phyloP scores from a whole-genome alignment of 1,140 invertebrate genomes.

The Drosophila kepulauana region DNA sequence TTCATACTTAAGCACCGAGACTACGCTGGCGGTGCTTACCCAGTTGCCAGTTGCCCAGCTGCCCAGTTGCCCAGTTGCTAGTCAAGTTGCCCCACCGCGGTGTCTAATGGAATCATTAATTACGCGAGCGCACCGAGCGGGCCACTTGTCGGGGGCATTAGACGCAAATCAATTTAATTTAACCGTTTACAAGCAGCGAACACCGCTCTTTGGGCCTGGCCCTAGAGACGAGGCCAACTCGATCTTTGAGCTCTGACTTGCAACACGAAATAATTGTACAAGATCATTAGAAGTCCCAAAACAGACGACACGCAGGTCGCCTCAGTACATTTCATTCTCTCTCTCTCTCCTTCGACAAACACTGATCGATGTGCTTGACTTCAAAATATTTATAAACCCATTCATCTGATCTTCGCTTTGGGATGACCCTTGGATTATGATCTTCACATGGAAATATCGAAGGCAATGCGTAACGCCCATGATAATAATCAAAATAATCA shows the following conservation, averaged over 20 bases:
- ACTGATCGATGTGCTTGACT: slow-evolving; percentile 67
- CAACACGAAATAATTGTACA: slow-evolving; percentile 68
- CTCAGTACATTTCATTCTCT: neutral
- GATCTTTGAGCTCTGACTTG: slow-evolving; percentile 23
- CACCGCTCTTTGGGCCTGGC: slow-evolving; percentile 49
- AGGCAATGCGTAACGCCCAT: slow-evolving; percentile 26
- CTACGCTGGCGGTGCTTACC: slow-evolving; percentile 51
- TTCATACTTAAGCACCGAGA: slow-evolving; percentile 81
- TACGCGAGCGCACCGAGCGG: slow-evolving; percentile 64
- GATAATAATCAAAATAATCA: slow-evolving; percentile 35
- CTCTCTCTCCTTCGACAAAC: neutral
- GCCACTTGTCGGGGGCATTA: slow-evolving; percentile 81
- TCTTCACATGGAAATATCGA: slow-evolving; percentile 19
- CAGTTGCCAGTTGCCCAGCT: slow-evolving; percentile 1
- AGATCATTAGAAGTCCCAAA: slow-evolving; percentile 69
- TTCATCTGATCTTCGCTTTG: slow-evolving; percentile 58
- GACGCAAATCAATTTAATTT: slow-evolving; percentile 84
- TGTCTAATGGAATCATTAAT: slow-evolving; percentile 84
- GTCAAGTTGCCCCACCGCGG: slow-evolving; percentile 45
- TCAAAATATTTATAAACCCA: slow-evolving; percentile 83
- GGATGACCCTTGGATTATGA: slow-evolving; percentile 23
- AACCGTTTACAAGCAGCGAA: slow-evolving; percentile 81
- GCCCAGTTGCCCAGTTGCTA: slow-evolving; percentile 16
- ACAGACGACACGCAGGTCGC: slow-evolving; percentile 4
- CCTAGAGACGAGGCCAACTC: neutral